These are phyloP conservation scores for Alcis repandata DNA, from an alignment of 2,888 invertebrate species.

Conservation along the genomic window DNA sequence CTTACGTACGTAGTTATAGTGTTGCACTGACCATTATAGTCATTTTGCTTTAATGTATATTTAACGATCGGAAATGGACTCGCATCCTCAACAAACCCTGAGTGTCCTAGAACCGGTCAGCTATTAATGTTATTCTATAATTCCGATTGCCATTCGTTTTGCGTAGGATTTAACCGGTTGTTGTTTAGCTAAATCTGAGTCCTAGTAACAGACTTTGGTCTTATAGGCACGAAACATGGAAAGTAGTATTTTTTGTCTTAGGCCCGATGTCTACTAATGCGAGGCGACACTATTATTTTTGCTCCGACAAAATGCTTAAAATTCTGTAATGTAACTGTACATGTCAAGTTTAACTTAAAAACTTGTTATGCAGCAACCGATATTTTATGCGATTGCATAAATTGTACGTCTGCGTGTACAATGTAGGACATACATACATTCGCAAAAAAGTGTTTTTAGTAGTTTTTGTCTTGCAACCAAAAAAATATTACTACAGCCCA, in stretches of 20 bases:
- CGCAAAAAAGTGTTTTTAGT: not conserved
- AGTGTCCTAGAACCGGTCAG: constrained; percentile 13
- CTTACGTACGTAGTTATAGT: not conserved
- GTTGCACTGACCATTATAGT: not conserved
- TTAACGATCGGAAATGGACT: constrained; percentile 13
- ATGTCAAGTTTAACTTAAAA: too few species aligned
- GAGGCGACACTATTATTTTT: too few species aligned
- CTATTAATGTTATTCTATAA: constrained; percentile 10
- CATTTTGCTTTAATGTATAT: not conserved
- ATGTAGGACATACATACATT: too few species aligned
- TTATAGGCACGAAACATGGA: too few species aligned
- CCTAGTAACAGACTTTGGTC: too few species aligned
- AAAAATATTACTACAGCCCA: not conserved
- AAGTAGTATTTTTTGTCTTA: too few species aligned
- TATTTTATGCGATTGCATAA: too few species aligned
- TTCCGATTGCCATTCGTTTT: not conserved
- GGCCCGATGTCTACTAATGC: too few species aligned
- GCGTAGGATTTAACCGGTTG: constrained; percentile 15
- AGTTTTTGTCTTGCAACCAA: not conserved
- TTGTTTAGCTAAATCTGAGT: not conserved
- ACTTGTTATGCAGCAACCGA: too few species aligned
- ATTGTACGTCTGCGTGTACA: too few species aligned
- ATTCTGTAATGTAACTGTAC: too few species aligned
- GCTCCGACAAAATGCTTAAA: too few species aligned
- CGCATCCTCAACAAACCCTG: constrained; percentile 14